These are phyloP conservation scores for Drosophila hydei DNA, from an alignment of 1,140 invertebrate species.

Conservation along the genomic window DNA sequence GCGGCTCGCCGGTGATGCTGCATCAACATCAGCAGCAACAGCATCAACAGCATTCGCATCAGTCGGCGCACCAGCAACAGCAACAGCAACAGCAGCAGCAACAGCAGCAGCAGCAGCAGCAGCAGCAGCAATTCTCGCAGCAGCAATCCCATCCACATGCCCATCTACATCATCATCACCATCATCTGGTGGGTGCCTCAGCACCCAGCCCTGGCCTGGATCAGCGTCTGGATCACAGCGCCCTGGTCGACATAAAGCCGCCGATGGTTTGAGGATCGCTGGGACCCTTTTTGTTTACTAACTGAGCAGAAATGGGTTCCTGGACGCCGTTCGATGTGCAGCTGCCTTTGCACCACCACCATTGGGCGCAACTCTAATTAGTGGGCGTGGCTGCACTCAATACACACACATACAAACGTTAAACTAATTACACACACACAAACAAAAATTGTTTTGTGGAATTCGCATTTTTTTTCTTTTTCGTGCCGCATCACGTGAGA, in stretches of 20 bases:
- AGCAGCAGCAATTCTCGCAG: constrained; percentile 57
- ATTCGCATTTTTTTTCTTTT: constrained; percentile 3
- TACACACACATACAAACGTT: neutral
- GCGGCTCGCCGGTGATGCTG: constrained; percentile 82
- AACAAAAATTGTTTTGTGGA: constrained; percentile 7
- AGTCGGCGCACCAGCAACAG: constrained; percentile 49
- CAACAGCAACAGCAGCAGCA: constrained; percentile 53
- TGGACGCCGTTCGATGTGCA: constrained; percentile 12
- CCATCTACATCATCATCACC: constrained; percentile 78
- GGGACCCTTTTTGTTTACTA: constrained; percentile 82
- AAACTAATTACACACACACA: neutral
- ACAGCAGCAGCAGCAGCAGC: constrained; percentile 45
- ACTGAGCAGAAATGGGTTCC: constrained; percentile 75
- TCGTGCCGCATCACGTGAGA: too few relatives aligned
- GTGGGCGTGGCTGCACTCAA: neutral
- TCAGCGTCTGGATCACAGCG: constrained; percentile 67
- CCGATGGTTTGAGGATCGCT: constrained; percentile 83
- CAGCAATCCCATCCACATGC: constrained; percentile 70
- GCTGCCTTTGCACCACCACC: constrained; percentile 2
- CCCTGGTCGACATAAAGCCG: constrained; percentile 81
- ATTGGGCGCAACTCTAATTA: constrained; percentile 11
- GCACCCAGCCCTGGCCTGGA: constrained; percentile 72
- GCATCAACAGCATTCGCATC: constrained; percentile 48
- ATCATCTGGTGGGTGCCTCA: constrained; percentile 65
- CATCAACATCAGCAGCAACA: constrained; percentile 75